A percentile compares a stretch with the other conserved stretches of the same genome.
These are phyloP conservation scores for Octopus sinensis DNA, from an alignment of 1,140 invertebrate genomes.

Conservation along the genomic window DNA sequence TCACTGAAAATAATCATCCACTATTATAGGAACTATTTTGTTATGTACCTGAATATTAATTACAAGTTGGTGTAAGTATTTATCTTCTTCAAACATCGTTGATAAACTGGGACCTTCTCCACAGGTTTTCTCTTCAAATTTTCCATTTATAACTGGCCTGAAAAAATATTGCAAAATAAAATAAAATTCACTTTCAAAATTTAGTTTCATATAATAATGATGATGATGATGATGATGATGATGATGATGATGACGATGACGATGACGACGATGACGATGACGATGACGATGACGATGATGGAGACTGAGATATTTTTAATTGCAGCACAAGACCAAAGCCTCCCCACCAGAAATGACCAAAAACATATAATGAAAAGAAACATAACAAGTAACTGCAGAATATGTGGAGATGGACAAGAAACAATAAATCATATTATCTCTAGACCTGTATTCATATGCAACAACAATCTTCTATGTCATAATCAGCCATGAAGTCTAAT, in stretches of 20 bases:
- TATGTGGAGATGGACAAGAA: too few species aligned
- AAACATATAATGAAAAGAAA: too few species aligned
- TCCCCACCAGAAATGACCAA: too few species aligned
- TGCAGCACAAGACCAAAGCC: neutral
- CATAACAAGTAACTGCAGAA: too few species aligned
- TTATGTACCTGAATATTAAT: conserved; percentile 45
- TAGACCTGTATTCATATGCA: too few species aligned
- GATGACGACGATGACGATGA: conserved; percentile 48
- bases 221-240: conserved; percentile 43
- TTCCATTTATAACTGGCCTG: conserved; percentile 73
- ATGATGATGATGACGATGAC: conserved; percentile 51
- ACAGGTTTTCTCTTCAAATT: conserved; percentile 68
- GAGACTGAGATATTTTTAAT: neutral
- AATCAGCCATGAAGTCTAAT: too few species aligned
- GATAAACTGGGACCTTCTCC: conserved; percentile 66
- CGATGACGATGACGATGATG: neutral
- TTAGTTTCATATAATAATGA: too few species aligned
- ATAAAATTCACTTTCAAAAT: neutral
- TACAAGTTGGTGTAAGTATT: conserved; percentile 61
- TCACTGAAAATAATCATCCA: too few species aligned
- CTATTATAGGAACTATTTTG: too few species aligned
- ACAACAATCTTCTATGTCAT: too few species aligned
- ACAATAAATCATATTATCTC: too few species aligned
- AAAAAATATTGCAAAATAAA: conserved; percentile 30
- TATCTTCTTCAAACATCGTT: conserved; percentile 68